Conservation (phyloP, 2,888 invertebrate genomes). For the Ctenicera cuprea region DNA sequence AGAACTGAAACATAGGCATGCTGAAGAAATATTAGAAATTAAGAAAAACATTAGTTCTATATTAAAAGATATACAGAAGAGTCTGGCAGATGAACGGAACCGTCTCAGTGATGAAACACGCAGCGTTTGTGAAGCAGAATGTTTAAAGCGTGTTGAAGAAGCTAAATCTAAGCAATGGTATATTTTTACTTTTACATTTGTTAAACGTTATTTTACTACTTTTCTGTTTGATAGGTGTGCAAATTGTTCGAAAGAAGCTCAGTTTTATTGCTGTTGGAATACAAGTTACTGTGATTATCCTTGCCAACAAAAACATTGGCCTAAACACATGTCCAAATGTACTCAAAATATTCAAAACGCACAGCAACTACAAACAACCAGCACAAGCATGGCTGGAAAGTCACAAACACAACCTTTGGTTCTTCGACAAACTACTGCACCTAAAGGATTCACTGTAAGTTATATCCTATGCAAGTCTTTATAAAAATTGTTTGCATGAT, state of each 20-base stretch:
- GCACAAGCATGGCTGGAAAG: background rate
- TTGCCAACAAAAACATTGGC: constrained; percentile 93
- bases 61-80: constrained; percentile 68
- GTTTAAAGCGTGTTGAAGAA: constrained; percentile 82
- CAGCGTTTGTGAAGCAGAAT: constrained; percentile 81
- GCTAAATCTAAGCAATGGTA: constrained; percentile 93
- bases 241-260: constrained; percentile 89
- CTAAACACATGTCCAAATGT: constrained; percentile 81
- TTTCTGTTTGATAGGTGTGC: constrained; percentile 79
- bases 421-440: constrained; percentile 51
- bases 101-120: constrained; percentile 80
- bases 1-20: constrained; percentile 81
- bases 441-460: constrained; percentile 55
- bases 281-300: constrained; percentile 94
- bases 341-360: constrained; percentile 68
- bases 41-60: constrained; percentile 68
- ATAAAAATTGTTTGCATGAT: too few species aligned
- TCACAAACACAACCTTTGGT: constrained; percentile 41
- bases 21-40: constrained; percentile 82
- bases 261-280: constrained; percentile 97
- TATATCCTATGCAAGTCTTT: too few species aligned
- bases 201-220: background rate
- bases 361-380: constrained; percentile 47
- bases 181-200: constrained; percentile 21
- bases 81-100: constrained; percentile 76